Base-by-base conservation (phyloP, 2,888 invertebrate species). In the Octonoba sinensis region DNA sequence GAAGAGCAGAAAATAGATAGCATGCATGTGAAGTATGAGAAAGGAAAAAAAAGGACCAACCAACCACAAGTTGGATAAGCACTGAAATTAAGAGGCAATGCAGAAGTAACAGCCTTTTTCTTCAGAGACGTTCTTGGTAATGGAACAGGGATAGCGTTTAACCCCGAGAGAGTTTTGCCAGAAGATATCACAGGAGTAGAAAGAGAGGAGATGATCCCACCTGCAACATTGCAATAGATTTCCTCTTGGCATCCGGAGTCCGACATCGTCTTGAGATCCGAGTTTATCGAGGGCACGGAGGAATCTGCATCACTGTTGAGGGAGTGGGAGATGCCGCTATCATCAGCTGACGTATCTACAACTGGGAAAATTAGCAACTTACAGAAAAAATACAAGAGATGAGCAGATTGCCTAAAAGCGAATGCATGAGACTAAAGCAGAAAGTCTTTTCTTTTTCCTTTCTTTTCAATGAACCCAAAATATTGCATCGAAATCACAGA, bases 21-120 rank as follows among this genome's bases (percentile, higher is more conserved):
- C 59, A 59, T 59, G 59, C 59, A 59, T 13, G 12, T 13, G 24
- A 24, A 22, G 24, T 12, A 22, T 3, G 59, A 75, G 22, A 67
- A 27, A 36, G 36, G 36, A 36, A 6, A 36, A 36, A 13, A 36
- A 59, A 64, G 65, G 69, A 62, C 74, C 66, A 62, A 82, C 81
- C 44, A 82, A 82, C 81, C 81, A 82, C 70, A 82, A 70, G 81
- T 70, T 54, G 75, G 81, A 75, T 82, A 74, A 65, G 59, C 75
- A 65, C 74, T 82, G 69, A 70, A 75, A 82, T 59, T 74, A 44
- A 75, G 22, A 59, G 74, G 71, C 59, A 70, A 74, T 65, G 64
- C 62, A 62, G 81, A 74, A n/a, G 81, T 64, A 22, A 71, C 36
- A 65, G 56, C 74, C 71, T 75, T 82, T 75, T 70, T 47, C 36